Percentiles rank a stretch among this genome's conserved stretches.
Conservation (phyloP, 2,888 invertebrate genomes). For the Agrochola lychnidis region DNA sequence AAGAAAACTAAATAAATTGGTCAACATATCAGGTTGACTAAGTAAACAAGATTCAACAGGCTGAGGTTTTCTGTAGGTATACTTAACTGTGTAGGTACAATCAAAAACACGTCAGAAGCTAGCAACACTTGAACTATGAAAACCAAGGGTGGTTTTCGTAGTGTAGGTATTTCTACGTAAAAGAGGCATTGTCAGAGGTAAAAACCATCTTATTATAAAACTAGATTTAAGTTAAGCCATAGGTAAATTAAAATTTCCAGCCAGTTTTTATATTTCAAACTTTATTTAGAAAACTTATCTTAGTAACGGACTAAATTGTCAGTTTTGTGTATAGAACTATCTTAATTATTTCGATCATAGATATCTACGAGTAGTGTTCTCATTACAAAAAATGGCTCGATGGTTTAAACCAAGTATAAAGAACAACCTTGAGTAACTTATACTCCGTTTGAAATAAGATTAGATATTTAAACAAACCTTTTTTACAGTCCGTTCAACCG, state of each 20-base stretch:
- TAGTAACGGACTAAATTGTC: neutral
- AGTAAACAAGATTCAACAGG: conserved; percentile 3
- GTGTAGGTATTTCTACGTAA: neutral
- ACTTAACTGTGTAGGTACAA: neutral
- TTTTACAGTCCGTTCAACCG: no score
- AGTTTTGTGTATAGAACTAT: neutral
- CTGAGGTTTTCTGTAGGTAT: no score
- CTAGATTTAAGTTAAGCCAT: neutral
- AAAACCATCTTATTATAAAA: neutral
- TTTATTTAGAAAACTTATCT: neutral
- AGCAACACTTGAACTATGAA: neutral
- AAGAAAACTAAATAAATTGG: neutral
- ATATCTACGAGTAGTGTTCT: neutral
- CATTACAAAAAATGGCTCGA: neutral
- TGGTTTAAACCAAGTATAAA: neutral
- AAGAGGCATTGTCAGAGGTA: no score
- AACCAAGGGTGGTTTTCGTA: neutral
- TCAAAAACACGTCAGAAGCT: no score
- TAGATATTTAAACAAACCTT: no score
- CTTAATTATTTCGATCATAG: neutral
- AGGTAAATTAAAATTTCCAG: neutral
- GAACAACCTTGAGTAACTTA: neutral
- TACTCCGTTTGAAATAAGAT: no score
- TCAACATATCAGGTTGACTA: neutral
- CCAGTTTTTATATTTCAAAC: neutral